Conservation (phyloP, 1,140 invertebrate species). For the Listronotus oregonensis region DNA sequence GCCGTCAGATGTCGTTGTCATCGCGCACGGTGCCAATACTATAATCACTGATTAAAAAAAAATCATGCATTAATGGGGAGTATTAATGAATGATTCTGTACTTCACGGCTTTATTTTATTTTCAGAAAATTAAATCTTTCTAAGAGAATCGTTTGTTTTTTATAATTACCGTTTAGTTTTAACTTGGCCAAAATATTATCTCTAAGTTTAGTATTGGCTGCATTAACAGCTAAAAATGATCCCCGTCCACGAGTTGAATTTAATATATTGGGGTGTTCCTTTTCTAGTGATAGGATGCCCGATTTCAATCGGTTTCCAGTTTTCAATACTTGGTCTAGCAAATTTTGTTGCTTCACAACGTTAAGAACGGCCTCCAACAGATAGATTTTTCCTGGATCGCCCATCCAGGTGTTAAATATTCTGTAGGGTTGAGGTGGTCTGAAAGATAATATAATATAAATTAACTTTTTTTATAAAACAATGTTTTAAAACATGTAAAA, state of each 20-base stretch:
- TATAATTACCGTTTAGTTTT: conserved; percentile 71
- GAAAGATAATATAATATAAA: conserved; percentile 48
- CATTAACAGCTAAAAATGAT: conserved; percentile 89
- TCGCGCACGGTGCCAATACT: too few species aligned
- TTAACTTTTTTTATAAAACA: too few species aligned
- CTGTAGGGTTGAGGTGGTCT: conserved; percentile 82
- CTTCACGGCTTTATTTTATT: too few species aligned
- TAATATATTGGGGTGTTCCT: conserved; percentile 74
- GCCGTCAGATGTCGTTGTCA: too few species aligned
- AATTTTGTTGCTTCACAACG: conserved; percentile 82
- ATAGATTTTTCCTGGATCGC: conserved; percentile 93
- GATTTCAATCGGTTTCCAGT: conserved; percentile 79
- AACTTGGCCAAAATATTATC: conserved; percentile 80
- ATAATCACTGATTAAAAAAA: too few species aligned
- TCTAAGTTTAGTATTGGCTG: conserved; percentile 66
- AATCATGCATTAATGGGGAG: too few species aligned
- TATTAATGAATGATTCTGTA: too few species aligned
- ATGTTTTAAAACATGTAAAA: too few species aligned
- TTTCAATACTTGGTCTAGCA: conserved; percentile 75
- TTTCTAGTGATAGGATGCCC: conserved; percentile 73
- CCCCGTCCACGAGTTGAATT: conserved; percentile 87
- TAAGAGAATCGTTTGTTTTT: not conserved
- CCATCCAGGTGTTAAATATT: conserved; percentile 99
- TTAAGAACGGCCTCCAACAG: conserved; percentile 85
- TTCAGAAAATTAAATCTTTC: too few species aligned